Percentiles rank a stretch among this genome's conserved stretches.
Conservation (phyloP, 2,888 invertebrate species). For the Steinernema hermaphroditum region DNA sequence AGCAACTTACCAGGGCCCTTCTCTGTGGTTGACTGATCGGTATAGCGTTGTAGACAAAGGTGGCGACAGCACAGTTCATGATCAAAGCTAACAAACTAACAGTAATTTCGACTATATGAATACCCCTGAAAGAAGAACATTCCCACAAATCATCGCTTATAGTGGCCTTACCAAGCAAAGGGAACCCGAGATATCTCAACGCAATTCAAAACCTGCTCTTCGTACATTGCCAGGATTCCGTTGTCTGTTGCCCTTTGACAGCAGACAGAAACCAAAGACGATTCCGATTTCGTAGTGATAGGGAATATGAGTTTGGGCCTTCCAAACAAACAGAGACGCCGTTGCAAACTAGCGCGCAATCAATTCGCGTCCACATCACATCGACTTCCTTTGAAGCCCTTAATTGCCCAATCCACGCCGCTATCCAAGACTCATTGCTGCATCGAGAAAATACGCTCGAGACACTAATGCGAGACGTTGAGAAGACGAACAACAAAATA, state of each 20-base stretch:
- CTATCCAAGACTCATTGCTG: not conserved
- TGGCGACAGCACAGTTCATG: constrained; percentile 37
- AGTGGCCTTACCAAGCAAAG: constrained; percentile 11
- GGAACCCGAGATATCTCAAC: constrained; percentile 1
- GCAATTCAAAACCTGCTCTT: constrained; percentile 1
- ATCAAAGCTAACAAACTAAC: constrained; percentile 33
- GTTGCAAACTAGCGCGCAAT: constrained; percentile 18
- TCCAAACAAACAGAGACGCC: not conserved
- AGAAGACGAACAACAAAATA: not conserved
- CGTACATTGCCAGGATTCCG: not conserved
- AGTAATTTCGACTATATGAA: constrained; percentile 35
- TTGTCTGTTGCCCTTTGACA: not conserved
- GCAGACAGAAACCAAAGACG: not conserved
- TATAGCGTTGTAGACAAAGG: constrained; percentile 33
- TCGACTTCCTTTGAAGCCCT: constrained; percentile 28
- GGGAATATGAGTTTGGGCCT: not conserved
- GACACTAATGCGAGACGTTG: not conserved
- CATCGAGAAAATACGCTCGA: not conserved
- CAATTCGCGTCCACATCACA: constrained; percentile 26
- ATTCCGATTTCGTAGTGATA: not conserved
- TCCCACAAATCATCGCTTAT: too few relatives aligned
- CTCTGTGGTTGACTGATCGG: constrained; percentile 37
- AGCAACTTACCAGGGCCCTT: constrained; percentile 34
- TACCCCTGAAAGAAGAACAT: not conserved
- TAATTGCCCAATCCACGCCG: constrained; percentile 24